Conservation (phyloP, 2,797 vertebrate genomes). For the Bryconaethiops microstoma region DNA sequence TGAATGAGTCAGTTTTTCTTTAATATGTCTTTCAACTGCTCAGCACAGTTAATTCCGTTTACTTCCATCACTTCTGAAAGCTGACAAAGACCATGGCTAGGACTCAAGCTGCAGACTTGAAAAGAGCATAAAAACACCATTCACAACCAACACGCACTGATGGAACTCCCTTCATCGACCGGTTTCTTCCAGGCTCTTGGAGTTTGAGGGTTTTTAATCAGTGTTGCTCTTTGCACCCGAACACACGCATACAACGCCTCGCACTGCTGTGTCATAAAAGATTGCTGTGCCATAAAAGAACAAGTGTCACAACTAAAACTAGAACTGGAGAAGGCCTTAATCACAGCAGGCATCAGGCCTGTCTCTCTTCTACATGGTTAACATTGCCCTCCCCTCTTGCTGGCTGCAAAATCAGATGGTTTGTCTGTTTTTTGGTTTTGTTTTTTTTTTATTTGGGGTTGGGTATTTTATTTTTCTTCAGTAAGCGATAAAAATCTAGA, state of each 20-base stretch:
- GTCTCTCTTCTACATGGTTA: constrained; percentile 16
- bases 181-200: neutral
- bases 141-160: neutral
- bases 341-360: neutral
- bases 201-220: constrained; percentile 8
- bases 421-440: neutral
- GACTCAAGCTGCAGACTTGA: neutral
- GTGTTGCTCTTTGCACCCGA: neutral
- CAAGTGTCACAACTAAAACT: neutral
- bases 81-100: neutral
- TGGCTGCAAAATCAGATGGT: constrained; percentile 8
- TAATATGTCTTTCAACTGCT: neutral
- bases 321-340: neutral
- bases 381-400: constrained; percentile 15
- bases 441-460: too few relatives aligned
- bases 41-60: neutral
- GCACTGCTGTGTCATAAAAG: neutral
- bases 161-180: neutral
- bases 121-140: neutral
- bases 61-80: neutral
- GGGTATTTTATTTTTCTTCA: neutral
- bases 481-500: constrained; percentile 27
- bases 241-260: neutral
- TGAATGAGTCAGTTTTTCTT: neutral
- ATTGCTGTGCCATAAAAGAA: constrained; percentile 3